Conservation (phyloP, 1,140 invertebrate species). For the Anadara kagoshimensis region DNA sequence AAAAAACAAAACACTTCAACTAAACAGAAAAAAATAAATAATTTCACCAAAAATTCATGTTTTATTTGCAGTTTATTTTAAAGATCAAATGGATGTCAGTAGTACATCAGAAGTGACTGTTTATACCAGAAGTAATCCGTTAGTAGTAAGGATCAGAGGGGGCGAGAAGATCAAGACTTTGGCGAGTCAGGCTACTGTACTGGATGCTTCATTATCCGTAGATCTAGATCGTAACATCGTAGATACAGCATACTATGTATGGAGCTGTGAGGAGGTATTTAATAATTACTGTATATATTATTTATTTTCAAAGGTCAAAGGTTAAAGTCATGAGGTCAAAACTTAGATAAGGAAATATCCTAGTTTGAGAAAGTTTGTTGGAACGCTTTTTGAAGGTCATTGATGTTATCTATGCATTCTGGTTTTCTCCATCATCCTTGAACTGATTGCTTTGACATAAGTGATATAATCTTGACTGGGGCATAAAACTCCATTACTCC, state of each 20-base stretch:
- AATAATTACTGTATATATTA: not conserved
- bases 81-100: constrained; percentile 1
- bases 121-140: constrained; percentile 20
- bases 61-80: constrained; percentile 15
- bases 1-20: too few relatives aligned
- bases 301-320: not conserved
- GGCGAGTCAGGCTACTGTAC: not conserved
- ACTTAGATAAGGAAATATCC: too few relatives aligned
- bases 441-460: too few relatives aligned
- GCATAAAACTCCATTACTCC: too few relatives aligned
- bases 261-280: not conserved
- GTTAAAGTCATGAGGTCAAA: too few relatives aligned
- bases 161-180: constrained; percentile 9
- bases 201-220: constrained; percentile 14
- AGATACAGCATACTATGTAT: not conserved
- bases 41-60: too few relatives aligned
- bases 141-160: constrained; percentile 7
- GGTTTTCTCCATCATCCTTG: too few relatives aligned
- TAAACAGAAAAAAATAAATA: too few relatives aligned
- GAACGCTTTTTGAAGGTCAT: too few relatives aligned
- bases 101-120: constrained; percentile 1
- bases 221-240: not conserved
- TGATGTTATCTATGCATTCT: too few relatives aligned
- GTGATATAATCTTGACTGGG: too few relatives aligned
- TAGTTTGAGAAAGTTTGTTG: too few relatives aligned